Evolutionary conservation across 2,888 invertebrate species (phyloP), one percentile per base, ranked within the genome.

Genomic region (Saturnia japonica): DNA sequence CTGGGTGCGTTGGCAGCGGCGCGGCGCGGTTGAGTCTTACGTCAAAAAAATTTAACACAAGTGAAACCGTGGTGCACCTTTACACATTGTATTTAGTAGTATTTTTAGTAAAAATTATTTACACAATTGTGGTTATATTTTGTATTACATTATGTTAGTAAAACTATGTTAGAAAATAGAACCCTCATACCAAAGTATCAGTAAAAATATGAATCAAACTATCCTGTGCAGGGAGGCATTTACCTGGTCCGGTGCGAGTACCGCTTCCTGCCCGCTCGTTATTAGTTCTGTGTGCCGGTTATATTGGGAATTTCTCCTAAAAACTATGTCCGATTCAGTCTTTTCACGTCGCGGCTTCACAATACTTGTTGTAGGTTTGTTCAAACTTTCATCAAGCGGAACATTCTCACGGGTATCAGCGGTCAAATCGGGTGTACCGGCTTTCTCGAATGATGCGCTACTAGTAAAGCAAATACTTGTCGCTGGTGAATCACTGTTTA

Each of bases 251-350:
- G 88, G 91, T 85, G 91, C 91, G 91, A 90, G 91, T 91, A 93
- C 94, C 93, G 93, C 93, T 92, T 94, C 94, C 94, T 94, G 94
- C 91, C 94, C 94, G 88, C 87, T 88, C 80, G 91, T 82, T 82
- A 90, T 80, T 75, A 91, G 85, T 78, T 93, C 92, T 77, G 89
- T 83, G 84, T 92, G 91, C 78, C 91, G 90, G 78, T 87, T 93
- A 84, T 89, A 91, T 80, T 91, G 90, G 60, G 93, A 93, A 85
- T 90, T 91, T 82, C 93, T 96, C 82, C 96, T 95, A 85, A 97
- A 95, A 81, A 97, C 96, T 86, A 97, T 97, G 89, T 97, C 97
- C 74, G 97, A 97, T 93, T 98, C 97, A 85, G 97, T 98, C 94
- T 97, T 97, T 95, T 98, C 97, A 82, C 97, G 95, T 83, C 97